Conservation (phyloP, 2,888 invertebrate genomes). For the Thymelicus acteon region DNA sequence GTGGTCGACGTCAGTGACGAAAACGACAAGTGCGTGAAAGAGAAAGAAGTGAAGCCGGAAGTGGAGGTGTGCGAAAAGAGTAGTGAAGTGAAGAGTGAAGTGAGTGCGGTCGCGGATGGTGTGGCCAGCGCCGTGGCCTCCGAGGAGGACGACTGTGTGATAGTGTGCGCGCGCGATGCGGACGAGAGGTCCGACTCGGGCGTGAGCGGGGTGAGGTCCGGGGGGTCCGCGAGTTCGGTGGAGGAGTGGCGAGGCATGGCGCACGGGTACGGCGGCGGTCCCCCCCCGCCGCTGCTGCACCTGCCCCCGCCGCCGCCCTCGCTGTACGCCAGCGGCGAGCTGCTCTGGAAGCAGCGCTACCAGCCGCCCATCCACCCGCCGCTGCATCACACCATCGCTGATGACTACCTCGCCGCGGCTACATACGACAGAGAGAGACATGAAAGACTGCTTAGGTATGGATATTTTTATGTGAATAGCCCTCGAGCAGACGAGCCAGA, state of each 20-base stretch:
- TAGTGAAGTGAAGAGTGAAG: conserved; percentile 81
- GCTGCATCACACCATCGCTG: conserved; percentile 81
- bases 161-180: conserved; percentile 86
- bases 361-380: conserved; percentile 82
- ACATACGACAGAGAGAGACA: conserved; percentile 87
- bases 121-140: conserved; percentile 83
- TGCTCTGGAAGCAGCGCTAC: conserved; percentile 86
- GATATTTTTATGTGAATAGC: too few species aligned
- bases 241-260: conserved; percentile 91
- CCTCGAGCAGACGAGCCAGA: too few species aligned
- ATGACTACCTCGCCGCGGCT: conserved; percentile 80
- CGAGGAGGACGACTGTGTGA: conserved; percentile 87
- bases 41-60: conserved; percentile 63
- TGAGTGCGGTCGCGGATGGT: conserved; percentile 79
- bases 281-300: conserved; percentile 81
- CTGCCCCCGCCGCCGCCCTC: conserved; percentile 80
- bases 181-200: conserved; percentile 87
- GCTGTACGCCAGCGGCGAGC: conserved; percentile 81
- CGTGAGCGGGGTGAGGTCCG: conserved; percentile 90
- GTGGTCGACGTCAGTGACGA: conserved; percentile 74
- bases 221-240: conserved; percentile 90
- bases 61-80: conserved; percentile 64
- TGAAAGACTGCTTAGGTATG: conserved; percentile 87
- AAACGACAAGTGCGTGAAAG: conserved; percentile 76
- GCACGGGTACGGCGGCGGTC: conserved; percentile 88